These are phyloP conservation scores for Crotalus adamanteus DNA, from an alignment of 2,797 vertebrate genomes.

Conservation along the genomic window DNA sequence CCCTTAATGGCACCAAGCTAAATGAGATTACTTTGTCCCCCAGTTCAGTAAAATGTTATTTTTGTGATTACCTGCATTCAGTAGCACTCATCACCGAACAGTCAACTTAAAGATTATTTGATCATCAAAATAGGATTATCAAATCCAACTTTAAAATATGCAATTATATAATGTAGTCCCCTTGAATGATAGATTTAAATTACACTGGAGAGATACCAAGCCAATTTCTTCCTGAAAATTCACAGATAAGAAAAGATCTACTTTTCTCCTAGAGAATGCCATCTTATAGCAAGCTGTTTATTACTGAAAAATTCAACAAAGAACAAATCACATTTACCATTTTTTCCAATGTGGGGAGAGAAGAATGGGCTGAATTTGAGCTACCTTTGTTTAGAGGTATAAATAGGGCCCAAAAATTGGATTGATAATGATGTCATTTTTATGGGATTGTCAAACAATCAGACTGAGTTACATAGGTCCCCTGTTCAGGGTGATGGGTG, in stretches of 20 bases:
- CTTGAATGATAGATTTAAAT: neutral
- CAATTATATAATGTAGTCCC: neutral
- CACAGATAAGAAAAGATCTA: neutral
- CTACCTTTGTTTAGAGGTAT: neutral
- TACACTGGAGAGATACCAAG: neutral
- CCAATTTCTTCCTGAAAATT: neutral
- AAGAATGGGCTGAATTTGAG: neutral
- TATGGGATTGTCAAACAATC: neutral
- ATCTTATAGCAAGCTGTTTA: neutral
- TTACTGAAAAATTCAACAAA: neutral
- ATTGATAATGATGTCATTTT: neutral
- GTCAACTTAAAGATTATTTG: neutral
- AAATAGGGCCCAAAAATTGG: neutral
- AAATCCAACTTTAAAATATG: neutral
- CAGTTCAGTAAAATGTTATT: neutral
- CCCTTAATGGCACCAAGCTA: slow-evolving; percentile 46
- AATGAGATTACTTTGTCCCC: neutral
- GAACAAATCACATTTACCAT: neutral
- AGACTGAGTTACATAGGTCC: neutral
- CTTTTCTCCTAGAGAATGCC: neutral
- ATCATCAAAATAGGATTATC: neutral
- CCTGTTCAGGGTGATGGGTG: neutral
- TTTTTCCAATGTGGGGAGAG: neutral
- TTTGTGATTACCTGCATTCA: neutral
- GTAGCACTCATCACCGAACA: neutral